phyloP scores from a whole-genome alignment of 2,113 vertebrate genomes.

The Tautogolabrus adspersus region DNA sequence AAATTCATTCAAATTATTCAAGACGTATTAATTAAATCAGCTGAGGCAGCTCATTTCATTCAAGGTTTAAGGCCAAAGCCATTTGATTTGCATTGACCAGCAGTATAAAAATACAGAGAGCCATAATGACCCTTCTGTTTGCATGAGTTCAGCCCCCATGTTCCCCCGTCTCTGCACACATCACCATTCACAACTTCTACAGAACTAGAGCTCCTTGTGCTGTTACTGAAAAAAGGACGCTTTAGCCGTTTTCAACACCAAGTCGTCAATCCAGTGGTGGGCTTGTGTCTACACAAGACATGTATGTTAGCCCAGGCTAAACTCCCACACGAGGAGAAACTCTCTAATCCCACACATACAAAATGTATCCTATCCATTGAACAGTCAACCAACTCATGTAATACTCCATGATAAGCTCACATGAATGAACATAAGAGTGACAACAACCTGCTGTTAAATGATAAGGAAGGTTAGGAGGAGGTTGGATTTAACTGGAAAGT shows the following conservation, averaged over 20 bases:
- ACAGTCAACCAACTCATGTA: no score
- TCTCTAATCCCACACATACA: no score
- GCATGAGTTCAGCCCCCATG: not conserved
- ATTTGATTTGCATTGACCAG: not conserved
- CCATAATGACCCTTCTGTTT: not conserved
- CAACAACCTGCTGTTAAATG: no score
- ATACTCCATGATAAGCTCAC: no score
- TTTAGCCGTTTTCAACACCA: not conserved
- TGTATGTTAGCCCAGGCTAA: no score
- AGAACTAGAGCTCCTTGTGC: not conserved
- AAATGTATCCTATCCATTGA: no score
- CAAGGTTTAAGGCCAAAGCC: not conserved
- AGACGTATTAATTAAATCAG: slow-evolving; percentile 1
- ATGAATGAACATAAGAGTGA: no score
- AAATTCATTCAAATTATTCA: not conserved
- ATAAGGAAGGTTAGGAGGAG: no score
- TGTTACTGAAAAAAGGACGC: not conserved
- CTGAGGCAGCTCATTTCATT: not conserved
- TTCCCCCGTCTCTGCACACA: not conserved
- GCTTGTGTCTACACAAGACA: no score
- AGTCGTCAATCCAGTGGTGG: no score
- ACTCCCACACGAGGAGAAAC: no score
- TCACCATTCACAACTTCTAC: not conserved
- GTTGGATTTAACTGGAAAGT: no score
- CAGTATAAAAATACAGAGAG: not conserved